phyloP scores from a whole-genome alignment of 2,797 vertebrate genomes.

The Onychomys torridus region DNA sequence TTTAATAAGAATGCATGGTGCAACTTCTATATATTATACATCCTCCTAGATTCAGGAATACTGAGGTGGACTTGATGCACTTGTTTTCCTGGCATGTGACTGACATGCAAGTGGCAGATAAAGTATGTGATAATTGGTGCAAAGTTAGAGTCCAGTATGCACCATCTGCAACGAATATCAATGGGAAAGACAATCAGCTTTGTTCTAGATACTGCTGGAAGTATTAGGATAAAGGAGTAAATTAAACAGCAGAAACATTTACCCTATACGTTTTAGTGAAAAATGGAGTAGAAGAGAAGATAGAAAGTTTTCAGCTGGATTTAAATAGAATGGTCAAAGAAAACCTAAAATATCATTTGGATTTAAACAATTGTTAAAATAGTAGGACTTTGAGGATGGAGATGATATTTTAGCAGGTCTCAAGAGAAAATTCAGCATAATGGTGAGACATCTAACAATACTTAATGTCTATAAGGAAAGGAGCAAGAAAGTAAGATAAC shows the following conservation, averaged over 20 bases:
- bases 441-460: background rate
- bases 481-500: background rate
- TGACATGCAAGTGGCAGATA: background rate
- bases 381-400: background rate
- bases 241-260: background rate
- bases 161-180: background rate
- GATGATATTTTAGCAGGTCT: background rate
- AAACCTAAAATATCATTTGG: background rate
- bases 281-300: background rate
- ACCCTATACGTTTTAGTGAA: background rate
- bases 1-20: background rate
- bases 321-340: background rate
- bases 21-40: no score
- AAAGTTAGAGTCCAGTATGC: background rate
- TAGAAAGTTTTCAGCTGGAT: accelerated
- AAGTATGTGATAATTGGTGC: background rate
- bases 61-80: background rate
- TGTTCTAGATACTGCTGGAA: background rate
- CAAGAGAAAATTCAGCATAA: background rate
- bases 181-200: background rate
- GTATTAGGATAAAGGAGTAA: background rate
- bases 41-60: background rate
- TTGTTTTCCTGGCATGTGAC: background rate
- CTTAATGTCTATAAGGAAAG: background rate
- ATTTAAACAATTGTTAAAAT: background rate